Conservation (phyloP, 2,797 vertebrate species). For the Delichon dasypus region DNA sequence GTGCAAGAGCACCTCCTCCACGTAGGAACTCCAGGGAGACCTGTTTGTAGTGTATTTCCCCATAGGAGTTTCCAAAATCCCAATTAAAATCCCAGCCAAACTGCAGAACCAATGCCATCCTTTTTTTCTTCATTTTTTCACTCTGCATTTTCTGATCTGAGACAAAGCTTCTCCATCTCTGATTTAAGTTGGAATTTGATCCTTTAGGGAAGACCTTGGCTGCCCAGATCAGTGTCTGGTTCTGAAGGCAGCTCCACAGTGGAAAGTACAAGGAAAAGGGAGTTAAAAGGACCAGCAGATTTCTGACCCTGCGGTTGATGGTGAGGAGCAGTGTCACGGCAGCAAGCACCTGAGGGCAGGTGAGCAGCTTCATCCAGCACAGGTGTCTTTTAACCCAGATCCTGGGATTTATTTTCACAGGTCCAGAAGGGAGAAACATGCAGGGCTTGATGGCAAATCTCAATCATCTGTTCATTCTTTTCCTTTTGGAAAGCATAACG, state of each 20-base stretch:
- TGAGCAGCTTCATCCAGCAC: not conserved
- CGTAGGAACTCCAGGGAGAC: not conserved
- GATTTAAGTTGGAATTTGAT: not conserved
- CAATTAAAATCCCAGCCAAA: not conserved
- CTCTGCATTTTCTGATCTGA: not conserved
- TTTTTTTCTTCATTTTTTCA: not conserved
- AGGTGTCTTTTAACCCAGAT: not conserved
- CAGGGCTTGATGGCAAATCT: not conserved
- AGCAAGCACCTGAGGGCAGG: not conserved
- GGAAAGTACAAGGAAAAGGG: not conserved
- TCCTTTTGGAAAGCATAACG: not conserved
- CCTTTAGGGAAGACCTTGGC: not conserved
- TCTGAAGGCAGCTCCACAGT: not conserved
- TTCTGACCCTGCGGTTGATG: fast-evolving
- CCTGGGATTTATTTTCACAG: not conserved
- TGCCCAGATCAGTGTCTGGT: not conserved
- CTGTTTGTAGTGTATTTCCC: not conserved
- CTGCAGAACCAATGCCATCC: not conserved
- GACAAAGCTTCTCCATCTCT: not conserved
- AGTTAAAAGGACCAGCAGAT: not conserved
- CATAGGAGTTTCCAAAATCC: not conserved
- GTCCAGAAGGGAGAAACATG: not conserved
- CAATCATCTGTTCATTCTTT: not conserved
- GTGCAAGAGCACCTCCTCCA: not conserved
- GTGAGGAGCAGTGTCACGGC: not conserved